These are phyloP conservation scores for Eulemur mongoz DNA, from an alignment of 2,797 vertebrate species.

Conservation along the genomic window DNA sequence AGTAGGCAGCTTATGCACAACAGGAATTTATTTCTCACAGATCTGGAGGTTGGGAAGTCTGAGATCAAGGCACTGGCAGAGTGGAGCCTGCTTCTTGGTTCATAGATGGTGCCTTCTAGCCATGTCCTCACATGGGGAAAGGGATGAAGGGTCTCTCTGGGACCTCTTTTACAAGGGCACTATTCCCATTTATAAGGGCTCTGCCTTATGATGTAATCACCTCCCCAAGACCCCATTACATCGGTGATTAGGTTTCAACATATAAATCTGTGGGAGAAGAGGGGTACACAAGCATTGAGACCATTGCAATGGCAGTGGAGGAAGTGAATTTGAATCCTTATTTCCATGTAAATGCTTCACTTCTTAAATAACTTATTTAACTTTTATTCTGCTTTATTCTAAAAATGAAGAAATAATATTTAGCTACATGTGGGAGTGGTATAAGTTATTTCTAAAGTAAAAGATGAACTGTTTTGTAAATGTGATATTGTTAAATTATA, in stretches of 20 bases:
- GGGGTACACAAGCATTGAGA: background rate
- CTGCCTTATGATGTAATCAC: background rate
- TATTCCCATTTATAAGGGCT: background rate
- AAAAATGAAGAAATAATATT: slow-evolving; percentile 8
- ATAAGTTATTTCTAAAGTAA: background rate
- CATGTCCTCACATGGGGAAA: too few relatives aligned
- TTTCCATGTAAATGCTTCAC: background rate
- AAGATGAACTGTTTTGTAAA: slow-evolving; percentile 10
- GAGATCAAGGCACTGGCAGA: background rate
- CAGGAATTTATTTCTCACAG: background rate
- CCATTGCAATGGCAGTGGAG: background rate
- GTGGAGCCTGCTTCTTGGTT: too few relatives aligned
- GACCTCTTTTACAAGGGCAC: background rate
- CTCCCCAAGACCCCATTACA: background rate
- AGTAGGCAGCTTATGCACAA: background rate
- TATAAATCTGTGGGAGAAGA: background rate
- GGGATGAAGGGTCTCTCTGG: background rate
- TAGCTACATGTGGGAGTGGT: background rate
- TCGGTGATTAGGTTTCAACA: background rate
- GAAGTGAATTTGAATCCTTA: background rate
- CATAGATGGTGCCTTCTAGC: background rate
- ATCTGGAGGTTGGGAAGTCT: background rate
- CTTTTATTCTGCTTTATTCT: slow-evolving; percentile 2
- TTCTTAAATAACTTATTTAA: background rate
- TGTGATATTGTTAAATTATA: background rate